Evolutionary conservation across 2,888 invertebrate species (phyloP).

Genomic region (Hypena proboscidalis): DNA sequence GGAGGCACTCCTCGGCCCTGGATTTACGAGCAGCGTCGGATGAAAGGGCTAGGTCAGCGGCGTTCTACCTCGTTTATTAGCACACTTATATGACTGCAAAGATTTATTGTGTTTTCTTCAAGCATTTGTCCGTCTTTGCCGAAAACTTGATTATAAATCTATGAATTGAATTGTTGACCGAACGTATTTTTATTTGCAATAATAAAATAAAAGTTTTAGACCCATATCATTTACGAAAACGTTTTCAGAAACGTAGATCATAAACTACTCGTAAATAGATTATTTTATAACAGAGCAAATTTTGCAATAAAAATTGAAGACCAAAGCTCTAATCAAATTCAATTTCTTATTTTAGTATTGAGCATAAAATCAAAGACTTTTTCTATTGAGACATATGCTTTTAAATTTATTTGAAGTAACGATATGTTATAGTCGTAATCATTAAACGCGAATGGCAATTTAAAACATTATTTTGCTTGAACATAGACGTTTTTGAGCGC

Average conservation of each 20-base stretch:
- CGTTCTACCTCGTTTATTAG: conserved; percentile 66
- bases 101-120: conserved; percentile 59
- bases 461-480: conserved; percentile 69
- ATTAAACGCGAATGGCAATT: conserved; percentile 68
- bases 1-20: conserved; percentile 48
- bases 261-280: conserved; percentile 4
- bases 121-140: conserved; percentile 36
- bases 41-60: conserved; percentile 67
- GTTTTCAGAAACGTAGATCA: conserved; percentile 6
- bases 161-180: too few relatives aligned
- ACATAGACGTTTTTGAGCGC: conserved; percentile 61
- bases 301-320: conserved; percentile 10
- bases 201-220: conserved; percentile 18
- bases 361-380: conserved; percentile 26
- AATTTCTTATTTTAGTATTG: conserved; percentile 29
- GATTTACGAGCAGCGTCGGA: conserved; percentile 67
- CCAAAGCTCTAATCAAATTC: conserved; percentile 19
- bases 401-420: conserved; percentile 28
- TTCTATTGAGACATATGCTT: conserved; percentile 35
- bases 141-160: too few relatives aligned
- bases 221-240: conserved; percentile 9
- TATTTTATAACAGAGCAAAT: conserved; percentile 8
- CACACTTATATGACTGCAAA: conserved; percentile 56
- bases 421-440: conserved; percentile 56
- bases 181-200: too few relatives aligned